Base-by-base conservation (phyloP, 2,888 invertebrate genomes). In the Cephus pygmeus region DNA sequence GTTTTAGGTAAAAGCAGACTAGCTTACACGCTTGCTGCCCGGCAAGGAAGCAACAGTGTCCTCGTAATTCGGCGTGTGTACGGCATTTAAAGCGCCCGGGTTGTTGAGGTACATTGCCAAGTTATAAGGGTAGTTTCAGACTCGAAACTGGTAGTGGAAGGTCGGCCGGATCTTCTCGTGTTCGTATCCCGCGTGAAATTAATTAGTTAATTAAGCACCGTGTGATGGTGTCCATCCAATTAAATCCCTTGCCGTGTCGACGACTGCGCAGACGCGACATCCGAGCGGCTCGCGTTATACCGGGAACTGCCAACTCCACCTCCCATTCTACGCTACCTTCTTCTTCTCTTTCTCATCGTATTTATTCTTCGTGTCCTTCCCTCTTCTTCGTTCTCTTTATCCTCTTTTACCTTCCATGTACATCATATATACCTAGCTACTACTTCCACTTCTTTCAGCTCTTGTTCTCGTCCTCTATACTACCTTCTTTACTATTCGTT, bases 121-220 rank as follows among this genome's bases (percentile, higher is more conserved):
- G 56, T 56, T 56, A 71, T 34, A 71, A 34, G 71, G 71, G 31
- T 71, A 71, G 71, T 71, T 71, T 71, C 23, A 31, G 31, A 71
- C 31, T 71, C 71, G 71, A 33, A 71, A 34, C 71, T 34, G 71
- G 31, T 71, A 34, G 31, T 33, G 71, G 71, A 71, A 71, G 31
- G 71, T 71, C 71, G 71, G 79, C 76, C 77, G 81, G 82, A 83
- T 86, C 82, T 84, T 84, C 84, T 83, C 84, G 83, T 84, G 85
- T 86, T 85, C 84, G 84, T 83, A 82, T 83, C 75, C 82, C 84
- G 88, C 86, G 89, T 86, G 87, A 90, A 90, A 90, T 90, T 90
- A 91, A 91, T 91, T 91, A 90, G 89, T 90, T 90, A 88, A 90
- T 91, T 90, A 90, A 90, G 86, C 88, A 87, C 84, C 85, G 82